Base-by-base conservation (phyloP, 1,140 invertebrate genomes). In the Lepidurus packardi region DNA sequence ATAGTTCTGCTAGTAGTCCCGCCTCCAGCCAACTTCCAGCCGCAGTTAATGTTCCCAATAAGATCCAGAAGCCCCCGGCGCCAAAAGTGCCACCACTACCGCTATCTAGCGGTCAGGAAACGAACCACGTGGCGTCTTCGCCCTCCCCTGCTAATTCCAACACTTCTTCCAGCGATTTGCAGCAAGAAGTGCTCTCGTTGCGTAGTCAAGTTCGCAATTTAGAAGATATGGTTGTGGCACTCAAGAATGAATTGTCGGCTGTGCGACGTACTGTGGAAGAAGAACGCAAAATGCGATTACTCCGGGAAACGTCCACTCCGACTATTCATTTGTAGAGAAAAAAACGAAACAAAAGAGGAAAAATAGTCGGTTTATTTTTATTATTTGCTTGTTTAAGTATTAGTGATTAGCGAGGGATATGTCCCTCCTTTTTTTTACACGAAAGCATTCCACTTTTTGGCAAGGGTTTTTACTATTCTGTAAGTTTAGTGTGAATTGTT, bases 171-270 rank as follows among this genome's bases (percentile, higher is more conserved):
- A 45, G 43, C 43, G 75, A 77, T 47, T 42, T 78, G 41, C 73
- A 78, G 43, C 78, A 75, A 9, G 78, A 78, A 44, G 43, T 78
- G 21, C 73, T 74, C 8, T 25, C 41, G 25, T 74, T 78, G 10
- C 78, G 34, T 34, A 73, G 65, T 45, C 73, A 73, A 9, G 78
- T 78, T 25, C 65, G 65, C 25, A 74, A 73, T 13, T 24, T 78
- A 34, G 78, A 78, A 24, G 73, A 42, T 25, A 78, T 73, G 25
- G 78, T 78, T 7, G 13, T 44, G 25, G 75, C 25, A 34, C 73
- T 78, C 13, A 73, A 74, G 45, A 44, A n/a, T 43, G 78, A 78
- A 42, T 73, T 78, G 41, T 43, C 45, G n/a, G 21, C 53, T 13
- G 53, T 65, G 53, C 53, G 53, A 21, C 53, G 53, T 21, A 16